phyloP scores from a whole-genome alignment of 2,888 invertebrate species.

The Drosophila mercatorum region DNA sequence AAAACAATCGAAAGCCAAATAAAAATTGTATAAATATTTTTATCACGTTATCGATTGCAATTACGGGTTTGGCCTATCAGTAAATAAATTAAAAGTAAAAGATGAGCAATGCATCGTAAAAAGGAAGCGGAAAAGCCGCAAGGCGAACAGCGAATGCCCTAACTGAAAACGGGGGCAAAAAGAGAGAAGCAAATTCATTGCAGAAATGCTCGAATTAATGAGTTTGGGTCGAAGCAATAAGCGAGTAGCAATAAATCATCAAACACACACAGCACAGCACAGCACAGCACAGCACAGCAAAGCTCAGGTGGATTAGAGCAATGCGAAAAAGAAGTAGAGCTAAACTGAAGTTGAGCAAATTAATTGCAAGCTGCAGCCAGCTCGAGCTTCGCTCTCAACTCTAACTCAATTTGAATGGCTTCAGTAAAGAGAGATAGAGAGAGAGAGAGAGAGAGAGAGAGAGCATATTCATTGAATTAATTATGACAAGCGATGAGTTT shows the following conservation, averaged over 20 bases:
- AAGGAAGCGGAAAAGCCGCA: neutral
- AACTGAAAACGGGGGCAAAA: neutral
- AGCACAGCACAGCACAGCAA: neutral
- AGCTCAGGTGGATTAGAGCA: conserved; percentile 19
- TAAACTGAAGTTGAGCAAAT: conserved; percentile 24
- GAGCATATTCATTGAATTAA: conserved; percentile 71
- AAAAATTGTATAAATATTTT: conserved; percentile 64
- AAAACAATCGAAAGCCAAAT: conserved; percentile 31
- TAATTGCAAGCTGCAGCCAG: neutral
- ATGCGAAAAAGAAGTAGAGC: neutral
- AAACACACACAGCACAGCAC: conserved; percentile 3
- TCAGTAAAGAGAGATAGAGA: too few relatives aligned
- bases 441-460: too few relatives aligned
- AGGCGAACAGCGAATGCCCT: conserved; percentile 1
- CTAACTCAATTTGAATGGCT: conserved; percentile 5
- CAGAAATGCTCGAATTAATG: neutral
- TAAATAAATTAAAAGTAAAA: conserved; percentile 69
- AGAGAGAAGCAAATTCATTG: neutral
- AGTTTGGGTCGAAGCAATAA: conserved; percentile 50
- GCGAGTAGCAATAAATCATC: conserved; percentile 63
- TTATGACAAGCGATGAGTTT: conserved; percentile 76
- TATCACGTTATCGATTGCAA: conserved; percentile 78
- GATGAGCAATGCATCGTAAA: conserved; percentile 51
- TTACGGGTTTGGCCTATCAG: conserved; percentile 66
- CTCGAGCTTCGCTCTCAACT: neutral